Base-by-base conservation (phyloP, 2,797 vertebrate genomes). In the Thaleichthys pacificus region DNA sequence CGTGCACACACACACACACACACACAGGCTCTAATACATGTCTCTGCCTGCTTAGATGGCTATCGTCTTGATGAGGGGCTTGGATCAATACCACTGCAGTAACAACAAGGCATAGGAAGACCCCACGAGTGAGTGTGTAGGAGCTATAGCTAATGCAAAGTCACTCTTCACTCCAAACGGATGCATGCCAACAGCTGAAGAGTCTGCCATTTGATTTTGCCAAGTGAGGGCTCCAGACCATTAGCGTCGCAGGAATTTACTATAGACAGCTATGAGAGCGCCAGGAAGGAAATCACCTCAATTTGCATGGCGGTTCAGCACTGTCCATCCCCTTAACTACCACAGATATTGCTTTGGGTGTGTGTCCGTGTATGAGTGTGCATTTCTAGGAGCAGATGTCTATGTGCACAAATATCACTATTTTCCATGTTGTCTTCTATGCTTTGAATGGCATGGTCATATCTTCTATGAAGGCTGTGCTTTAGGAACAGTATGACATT, bases 71-170 rank as follows among this genome's bases (percentile, higher is more conserved):
- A 71, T 38, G 61, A 60, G 66, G 30, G 49, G 68, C 15, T 57
- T 60, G 57, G 57, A 71, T 77, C 70, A 1, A 77, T 76, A 65
- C 21, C 42, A 66, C 51, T 70, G 72, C 38, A 69, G 65, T 66
- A 68, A 69, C 75, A 64, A 71, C 62, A 65, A 60, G 58, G 71
- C 62, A 14, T 17, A 24, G 26, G 61, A 63, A 28, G 28, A 15
- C 61, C 28, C 58, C 9, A 5, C 21, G 22, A 12, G 42, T 3
- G 42, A 54, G 15, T 17, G 49, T 47, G 63, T 0, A 28, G 21
- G 63, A n/a, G 32, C 21, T 6, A 21, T 6, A 24, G 24, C 24
- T 24, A 24, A 35, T 22, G 35, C 38, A 42, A 12, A 42, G 6
- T 42, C 51, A 54, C 14, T 54, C 3, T 54, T n/a, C 51, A 1